Percentiles rank a stretch among this genome's conserved stretches.
These are phyloP conservation scores for Dendrolimus punctatus DNA, from an alignment of 1,140 invertebrate species.

Conservation along the genomic window DNA sequence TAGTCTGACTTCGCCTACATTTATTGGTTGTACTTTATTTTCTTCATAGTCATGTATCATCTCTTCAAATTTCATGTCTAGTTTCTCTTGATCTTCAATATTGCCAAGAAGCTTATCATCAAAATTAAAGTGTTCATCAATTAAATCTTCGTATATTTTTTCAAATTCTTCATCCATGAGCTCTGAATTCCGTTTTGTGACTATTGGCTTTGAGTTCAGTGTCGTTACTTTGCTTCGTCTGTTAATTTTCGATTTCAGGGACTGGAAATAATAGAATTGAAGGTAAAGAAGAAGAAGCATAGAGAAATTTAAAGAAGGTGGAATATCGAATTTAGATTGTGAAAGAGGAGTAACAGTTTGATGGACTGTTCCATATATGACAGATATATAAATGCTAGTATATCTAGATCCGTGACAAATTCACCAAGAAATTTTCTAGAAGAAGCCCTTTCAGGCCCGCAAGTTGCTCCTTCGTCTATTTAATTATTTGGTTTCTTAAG, in stretches of 20 bases:
- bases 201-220: slow-evolving; percentile 4
- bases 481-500: no score
- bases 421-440: no score
- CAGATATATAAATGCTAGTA: no score
- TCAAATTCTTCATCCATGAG: slow-evolving; percentile 49
- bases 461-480: no score
- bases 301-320: no score
- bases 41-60: slow-evolving; percentile 56
- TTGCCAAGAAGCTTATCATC: slow-evolving; percentile 12
- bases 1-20: slow-evolving; percentile 23
- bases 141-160: slow-evolving; percentile 45
- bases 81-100: slow-evolving; percentile 30
- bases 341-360: no score
- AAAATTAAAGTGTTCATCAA: slow-evolving; percentile 17
- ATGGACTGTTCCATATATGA: no score
- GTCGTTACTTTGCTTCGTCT: slow-evolving; percentile 12
- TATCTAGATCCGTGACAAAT: no score
- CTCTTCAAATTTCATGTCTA: slow-evolving; percentile 53
- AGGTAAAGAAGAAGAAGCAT: no score
- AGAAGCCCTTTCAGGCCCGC: no score
- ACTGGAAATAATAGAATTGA: no score
- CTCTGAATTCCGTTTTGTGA: slow-evolving; percentile 3
- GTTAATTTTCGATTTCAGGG: neutral
- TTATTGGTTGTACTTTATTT: slow-evolving; percentile 24
- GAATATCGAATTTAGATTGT: no score